These are phyloP conservation scores for Atlantisia rogersi DNA, from an alignment of 2,113 vertebrate genomes.

Conservation along the genomic window DNA sequence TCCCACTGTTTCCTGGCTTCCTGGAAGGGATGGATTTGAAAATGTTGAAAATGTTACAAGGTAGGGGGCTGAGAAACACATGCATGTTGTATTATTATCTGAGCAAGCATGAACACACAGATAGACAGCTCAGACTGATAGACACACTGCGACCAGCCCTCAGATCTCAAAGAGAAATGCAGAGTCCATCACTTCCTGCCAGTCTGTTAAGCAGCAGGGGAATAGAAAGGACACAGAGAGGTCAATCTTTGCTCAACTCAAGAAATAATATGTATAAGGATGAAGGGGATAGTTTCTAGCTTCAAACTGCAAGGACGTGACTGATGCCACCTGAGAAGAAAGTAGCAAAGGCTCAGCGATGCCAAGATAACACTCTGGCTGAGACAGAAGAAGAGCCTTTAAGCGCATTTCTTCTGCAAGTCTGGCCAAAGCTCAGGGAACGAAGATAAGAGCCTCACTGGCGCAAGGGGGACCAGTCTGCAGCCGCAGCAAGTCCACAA, in stretches of 20 bases:
- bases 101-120: neutral
- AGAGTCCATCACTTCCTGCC: conserved; percentile 21
- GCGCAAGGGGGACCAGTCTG: neutral
- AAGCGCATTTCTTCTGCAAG: conserved; percentile 13
- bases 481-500: neutral
- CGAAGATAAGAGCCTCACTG: conserved; percentile 6
- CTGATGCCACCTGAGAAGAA: conserved; percentile 33
- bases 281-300: conserved; percentile 45
- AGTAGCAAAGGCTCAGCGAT: conserved; percentile 30
- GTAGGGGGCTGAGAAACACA: neutral
- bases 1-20: neutral
- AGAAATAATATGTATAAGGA: conserved; percentile 36
- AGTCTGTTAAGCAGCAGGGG: conserved; percentile 55
- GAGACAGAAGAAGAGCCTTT: conserved; percentile 21
- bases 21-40: neutral
- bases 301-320: conserved; percentile 32
- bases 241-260: conserved; percentile 37
- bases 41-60: neutral
- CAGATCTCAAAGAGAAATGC: conserved; percentile 46
- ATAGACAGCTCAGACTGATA: neutral
- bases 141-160: neutral
- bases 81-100: neutral
- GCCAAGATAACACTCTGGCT: conserved; percentile 8
- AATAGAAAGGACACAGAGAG: conserved; percentile 32
- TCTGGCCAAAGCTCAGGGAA: conserved; percentile 35